A percentile compares a stretch with the other conserved stretches of the same genome.
Evolutionary conservation across 2,888 invertebrate species (phyloP).

Genomic region (Cheilosia variabilis): DNA sequence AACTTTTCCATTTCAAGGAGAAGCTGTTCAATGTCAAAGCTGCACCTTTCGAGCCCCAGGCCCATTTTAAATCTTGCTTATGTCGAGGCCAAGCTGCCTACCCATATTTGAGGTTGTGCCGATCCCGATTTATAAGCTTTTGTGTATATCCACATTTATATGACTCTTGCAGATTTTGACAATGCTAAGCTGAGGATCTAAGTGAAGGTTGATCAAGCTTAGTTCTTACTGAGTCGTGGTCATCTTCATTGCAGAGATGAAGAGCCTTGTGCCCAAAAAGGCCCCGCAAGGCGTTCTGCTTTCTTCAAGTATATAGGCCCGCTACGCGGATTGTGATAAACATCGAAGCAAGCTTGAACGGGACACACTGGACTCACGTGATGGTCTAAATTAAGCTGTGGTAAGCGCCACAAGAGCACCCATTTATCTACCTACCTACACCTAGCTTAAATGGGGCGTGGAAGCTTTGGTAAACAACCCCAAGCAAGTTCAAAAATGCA

Average conservation of each 20-base stretch:
- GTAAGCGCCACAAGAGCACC: too few species aligned
- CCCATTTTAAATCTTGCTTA: constrained; percentile 13
- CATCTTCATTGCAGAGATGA: constrained; percentile 25
- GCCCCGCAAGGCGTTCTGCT: constrained; percentile 5
- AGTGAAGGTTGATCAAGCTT: constrained; percentile 17
- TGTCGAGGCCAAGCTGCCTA: background rate
- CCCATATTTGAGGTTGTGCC: constrained; percentile 18
- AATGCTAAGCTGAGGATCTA: constrained; percentile 24
- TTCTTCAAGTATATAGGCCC: background rate
- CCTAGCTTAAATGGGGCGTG: too few species aligned
- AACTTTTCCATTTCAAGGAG: background rate
- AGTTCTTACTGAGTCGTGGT: constrained; percentile 7
- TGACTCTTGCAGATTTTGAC: constrained; percentile 2
- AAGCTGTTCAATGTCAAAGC: background rate
- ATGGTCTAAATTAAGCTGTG: too few species aligned
- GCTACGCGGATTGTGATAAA: too few species aligned
- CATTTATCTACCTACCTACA: too few species aligned
- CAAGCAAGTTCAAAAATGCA: too few species aligned
- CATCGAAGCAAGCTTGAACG: too few species aligned
- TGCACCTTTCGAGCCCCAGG: constrained; percentile 6
- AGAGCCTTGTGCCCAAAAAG: constrained; percentile 37
- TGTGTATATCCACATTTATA: constrained; percentile 12
- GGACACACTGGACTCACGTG: too few species aligned
- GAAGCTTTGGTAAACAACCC: too few species aligned
- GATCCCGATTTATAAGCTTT: constrained; percentile 4